Conservation (phyloP, 2,888 invertebrate genomes). For the Microctonus brassicae region DNA sequence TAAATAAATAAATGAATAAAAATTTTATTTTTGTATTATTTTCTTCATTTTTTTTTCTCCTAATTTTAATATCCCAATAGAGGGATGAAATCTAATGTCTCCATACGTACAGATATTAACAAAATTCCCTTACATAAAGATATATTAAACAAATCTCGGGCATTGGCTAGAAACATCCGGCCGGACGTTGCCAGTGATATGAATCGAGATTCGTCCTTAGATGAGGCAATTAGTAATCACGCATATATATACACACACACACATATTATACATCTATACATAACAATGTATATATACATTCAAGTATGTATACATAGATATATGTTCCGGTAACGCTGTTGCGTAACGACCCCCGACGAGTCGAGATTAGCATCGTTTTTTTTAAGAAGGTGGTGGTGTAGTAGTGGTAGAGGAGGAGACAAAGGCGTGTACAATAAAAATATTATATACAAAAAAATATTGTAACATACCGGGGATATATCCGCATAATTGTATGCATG, state of each 20-base stretch:
- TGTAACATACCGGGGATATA: conserved; percentile 27
- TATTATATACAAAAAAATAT: conserved; percentile 11
- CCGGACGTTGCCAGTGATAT: conserved; percentile 59
- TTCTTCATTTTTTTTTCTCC: too few species aligned
- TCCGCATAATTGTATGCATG: conserved; percentile 43
- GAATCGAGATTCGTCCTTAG: conserved; percentile 57
- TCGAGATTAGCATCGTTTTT: conserved; percentile 47
- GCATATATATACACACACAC: conserved; percentile 56
- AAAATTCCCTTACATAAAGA: not conserved
- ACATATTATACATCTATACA: not conserved
- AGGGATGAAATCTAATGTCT: too few species aligned
- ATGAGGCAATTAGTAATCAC: conserved; percentile 65
- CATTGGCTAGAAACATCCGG: conserved; percentile 24
- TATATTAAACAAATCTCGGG: conserved; percentile 15
- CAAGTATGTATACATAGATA: not conserved
- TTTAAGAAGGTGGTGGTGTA: not conserved
- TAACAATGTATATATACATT: too few species aligned
- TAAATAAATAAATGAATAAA: too few species aligned
- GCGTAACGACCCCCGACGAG: conserved; percentile 55
- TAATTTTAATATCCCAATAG: too few species aligned
- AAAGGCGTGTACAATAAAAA: conserved; percentile 12
- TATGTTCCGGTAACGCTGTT: conserved; percentile 60
- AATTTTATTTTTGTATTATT: too few species aligned
- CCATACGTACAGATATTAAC: not conserved
- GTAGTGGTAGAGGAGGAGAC: not conserved